These are phyloP conservation scores for Drepana arcuata DNA, from an alignment of 1,140 invertebrate genomes.

Conservation along the genomic window DNA sequence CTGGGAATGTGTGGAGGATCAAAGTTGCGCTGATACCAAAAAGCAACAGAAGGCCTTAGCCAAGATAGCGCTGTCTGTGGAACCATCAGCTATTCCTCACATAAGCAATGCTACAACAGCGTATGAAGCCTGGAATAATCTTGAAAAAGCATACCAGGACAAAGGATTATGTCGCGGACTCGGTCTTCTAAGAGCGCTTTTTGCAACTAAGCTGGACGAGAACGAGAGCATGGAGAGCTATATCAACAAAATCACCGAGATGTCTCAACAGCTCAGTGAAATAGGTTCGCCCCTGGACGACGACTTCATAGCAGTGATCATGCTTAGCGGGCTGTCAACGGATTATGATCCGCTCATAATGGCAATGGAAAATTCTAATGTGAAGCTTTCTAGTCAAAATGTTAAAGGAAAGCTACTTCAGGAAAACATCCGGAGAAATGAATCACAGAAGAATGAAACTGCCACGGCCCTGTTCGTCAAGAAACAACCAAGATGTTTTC, in stretches of 20 bases:
- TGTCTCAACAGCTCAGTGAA: constrained; percentile 9
- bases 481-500: not conserved
- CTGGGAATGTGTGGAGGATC: constrained; percentile 3
- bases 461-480: not conserved
- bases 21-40: not conserved
- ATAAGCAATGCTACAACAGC: constrained; percentile 8
- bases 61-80: not conserved
- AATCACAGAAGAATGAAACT: constrained; percentile 2
- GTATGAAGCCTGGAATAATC: constrained; percentile 11
- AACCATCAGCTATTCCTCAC: constrained; percentile 5
- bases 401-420: constrained; percentile 5
- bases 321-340: constrained; percentile 9
- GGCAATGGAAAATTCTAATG: constrained; percentile 6
- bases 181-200: constrained; percentile 8
- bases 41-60: constrained; percentile 2
- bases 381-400: constrained; percentile 4
- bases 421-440: constrained; percentile 3
- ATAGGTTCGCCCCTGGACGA: constrained; percentile 9
- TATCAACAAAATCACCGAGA: constrained; percentile 1
- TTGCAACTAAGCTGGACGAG: constrained; percentile 2
- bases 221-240: constrained; percentile 9
- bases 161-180: constrained; percentile 12
- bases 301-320: constrained; percentile 12
- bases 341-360: constrained; percentile 12
- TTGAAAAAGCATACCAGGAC: constrained; percentile 14